Evolutionary conservation across 2,888 invertebrate genomes (phyloP).

Genomic region (Plagiodera versicolora): DNA sequence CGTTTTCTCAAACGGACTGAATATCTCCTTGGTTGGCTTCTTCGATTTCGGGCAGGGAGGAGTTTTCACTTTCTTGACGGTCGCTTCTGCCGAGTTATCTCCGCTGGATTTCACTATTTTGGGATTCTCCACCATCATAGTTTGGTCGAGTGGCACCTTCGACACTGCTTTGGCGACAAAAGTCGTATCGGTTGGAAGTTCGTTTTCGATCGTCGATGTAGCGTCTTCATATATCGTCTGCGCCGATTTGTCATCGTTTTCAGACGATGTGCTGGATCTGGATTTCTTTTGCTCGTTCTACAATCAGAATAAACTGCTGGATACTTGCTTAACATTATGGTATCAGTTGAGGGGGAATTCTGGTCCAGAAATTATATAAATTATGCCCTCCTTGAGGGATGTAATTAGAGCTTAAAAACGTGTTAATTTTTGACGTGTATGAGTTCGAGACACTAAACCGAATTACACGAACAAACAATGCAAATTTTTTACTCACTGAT

Average conservation of each 20-base stretch:
- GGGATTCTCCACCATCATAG: conserved; percentile 33
- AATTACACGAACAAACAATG: too few species aligned
- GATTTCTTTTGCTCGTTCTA: conserved; percentile 10
- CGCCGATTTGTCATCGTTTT: conserved; percentile 30
- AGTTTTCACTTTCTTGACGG: conserved; percentile 27
- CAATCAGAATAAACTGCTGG: neutral
- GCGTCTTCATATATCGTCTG: conserved; percentile 56
- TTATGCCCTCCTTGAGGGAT: too few species aligned
- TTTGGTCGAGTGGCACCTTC: conserved; percentile 21
- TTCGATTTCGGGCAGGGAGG: conserved; percentile 29
- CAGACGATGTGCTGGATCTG: conserved; percentile 7
- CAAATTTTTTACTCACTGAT: too few species aligned
- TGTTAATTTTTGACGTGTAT: too few species aligned
- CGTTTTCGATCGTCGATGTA: conserved; percentile 33
- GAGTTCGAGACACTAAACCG: too few species aligned
- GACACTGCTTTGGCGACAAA: conserved; percentile 10
- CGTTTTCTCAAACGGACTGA: conserved; percentile 62
- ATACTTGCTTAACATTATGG: too few species aligned
- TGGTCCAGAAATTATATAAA: too few species aligned
- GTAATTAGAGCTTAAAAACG: too few species aligned
- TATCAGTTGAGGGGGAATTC: too few species aligned
- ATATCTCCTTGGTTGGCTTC: conserved; percentile 44
- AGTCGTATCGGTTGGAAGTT: conserved; percentile 16
- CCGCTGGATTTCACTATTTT: too few species aligned
- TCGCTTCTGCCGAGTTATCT: conserved; percentile 5